phyloP scores from a whole-genome alignment of 2,888 invertebrate species.

The Ormyrus rosae region DNA sequence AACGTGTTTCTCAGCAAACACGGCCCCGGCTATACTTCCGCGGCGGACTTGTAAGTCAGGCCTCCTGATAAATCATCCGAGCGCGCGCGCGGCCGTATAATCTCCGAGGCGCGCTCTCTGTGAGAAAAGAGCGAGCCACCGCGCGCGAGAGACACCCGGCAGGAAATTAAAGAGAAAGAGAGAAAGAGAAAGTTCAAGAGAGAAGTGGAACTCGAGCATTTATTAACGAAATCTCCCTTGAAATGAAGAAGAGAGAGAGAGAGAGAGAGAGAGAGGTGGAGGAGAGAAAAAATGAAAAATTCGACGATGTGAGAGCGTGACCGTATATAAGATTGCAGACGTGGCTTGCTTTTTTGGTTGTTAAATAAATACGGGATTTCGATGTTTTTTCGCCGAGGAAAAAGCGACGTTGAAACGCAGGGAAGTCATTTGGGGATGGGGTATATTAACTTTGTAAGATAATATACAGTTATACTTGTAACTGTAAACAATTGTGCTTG shows the following conservation, averaged over 20 bases:
- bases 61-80: constrained; percentile 54
- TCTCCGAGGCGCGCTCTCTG: constrained; percentile 28
- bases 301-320: constrained; percentile 47
- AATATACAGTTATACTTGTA: too few species aligned
- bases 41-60: constrained; percentile 55
- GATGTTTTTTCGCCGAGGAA: too few species aligned
- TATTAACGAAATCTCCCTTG: constrained; percentile 58
- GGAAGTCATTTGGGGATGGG: too few species aligned
- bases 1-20: constrained; percentile 53
- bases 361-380: too few species aligned
- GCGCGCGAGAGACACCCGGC: constrained; percentile 36
- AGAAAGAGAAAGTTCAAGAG: constrained; percentile 24
- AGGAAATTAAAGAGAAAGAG: constrained; percentile 54
- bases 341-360: neutral
- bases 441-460: too few species aligned
- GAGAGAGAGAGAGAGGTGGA: constrained; percentile 15
- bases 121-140: constrained; percentile 27
- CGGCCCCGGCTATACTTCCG: constrained; percentile 29
- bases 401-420: too few species aligned
- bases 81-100: constrained; percentile 41
- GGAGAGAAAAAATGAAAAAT: constrained; percentile 38
- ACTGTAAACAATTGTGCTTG: too few species aligned
- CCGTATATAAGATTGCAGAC: constrained; percentile 7
- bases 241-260: constrained; percentile 53
- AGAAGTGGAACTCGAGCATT: constrained; percentile 49